A percentile compares a stretch with the other conserved stretches of the same genome.
Conservation (phyloP, 2,888 invertebrate genomes). For the Galerucella pusilla region DNA sequence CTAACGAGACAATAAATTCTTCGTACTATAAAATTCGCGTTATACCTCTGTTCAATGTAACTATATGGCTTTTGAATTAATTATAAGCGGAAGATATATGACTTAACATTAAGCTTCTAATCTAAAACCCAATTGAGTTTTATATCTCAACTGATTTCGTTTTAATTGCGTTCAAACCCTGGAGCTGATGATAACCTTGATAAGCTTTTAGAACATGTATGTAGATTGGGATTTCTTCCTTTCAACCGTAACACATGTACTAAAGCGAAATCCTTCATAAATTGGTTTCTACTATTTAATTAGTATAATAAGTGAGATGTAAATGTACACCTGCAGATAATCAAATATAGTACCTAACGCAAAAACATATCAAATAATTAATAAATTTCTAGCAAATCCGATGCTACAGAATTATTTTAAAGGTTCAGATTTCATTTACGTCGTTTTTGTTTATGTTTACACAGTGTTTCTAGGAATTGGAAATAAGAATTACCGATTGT, state of each 20-base stretch:
- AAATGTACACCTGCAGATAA: neutral
- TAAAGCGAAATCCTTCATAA: slow-evolving; percentile 20
- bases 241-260: slow-evolving; percentile 8
- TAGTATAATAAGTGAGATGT: slow-evolving; percentile 1
- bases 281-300: slow-evolving; percentile 19
- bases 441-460: too few relatives aligned
- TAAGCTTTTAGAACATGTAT: slow-evolving; percentile 16
- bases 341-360: too few relatives aligned
- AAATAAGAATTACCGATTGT: too few relatives aligned
- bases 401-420: too few relatives aligned
- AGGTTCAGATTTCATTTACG: too few relatives aligned
- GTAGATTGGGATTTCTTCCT: slow-evolving; percentile 11
- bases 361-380: neutral
- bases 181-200: slow-evolving; percentile 27
- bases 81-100: slow-evolving; percentile 42
- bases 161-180: slow-evolving; percentile 33
- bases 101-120: slow-evolving; percentile 40
- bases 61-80: slow-evolving; percentile 43
- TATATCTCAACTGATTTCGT: slow-evolving; percentile 34
- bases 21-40: slow-evolving; percentile 47
- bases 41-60: slow-evolving; percentile 45
- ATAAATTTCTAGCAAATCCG: neutral
- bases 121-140: slow-evolving; percentile 34
- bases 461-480: too few relatives aligned
- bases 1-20: slow-evolving; percentile 50